These are phyloP conservation scores for Craterocephalus amniculus DNA, from an alignment of 2,797 vertebrate genomes.

Conservation along the genomic window DNA sequence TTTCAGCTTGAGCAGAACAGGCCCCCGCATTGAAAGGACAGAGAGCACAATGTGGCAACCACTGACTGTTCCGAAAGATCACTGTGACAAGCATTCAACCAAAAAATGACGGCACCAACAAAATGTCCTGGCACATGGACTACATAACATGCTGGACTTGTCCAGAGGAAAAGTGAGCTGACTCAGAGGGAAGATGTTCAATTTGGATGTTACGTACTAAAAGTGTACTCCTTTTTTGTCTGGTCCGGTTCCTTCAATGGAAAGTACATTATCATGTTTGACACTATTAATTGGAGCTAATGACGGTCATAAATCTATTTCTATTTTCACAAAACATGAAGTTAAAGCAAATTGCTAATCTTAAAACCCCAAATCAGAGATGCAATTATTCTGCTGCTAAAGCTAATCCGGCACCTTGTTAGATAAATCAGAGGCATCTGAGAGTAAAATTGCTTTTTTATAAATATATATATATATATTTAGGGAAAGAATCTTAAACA, in stretches of 20 bases:
- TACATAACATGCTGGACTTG: conserved; percentile 37
- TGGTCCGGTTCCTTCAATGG: conserved; percentile 45
- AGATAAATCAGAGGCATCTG: conserved; percentile 14
- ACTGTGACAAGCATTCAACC: conserved; percentile 61
- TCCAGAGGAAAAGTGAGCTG: conserved; percentile 55
- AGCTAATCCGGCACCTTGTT: conserved; percentile 42
- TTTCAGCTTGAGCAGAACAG: conserved; percentile 25
- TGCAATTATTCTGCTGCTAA: conserved; percentile 21
- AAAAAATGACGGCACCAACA: conserved; percentile 49
- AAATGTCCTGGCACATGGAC: conserved; percentile 45
- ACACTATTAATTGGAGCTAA: conserved; percentile 60
- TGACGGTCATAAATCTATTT: conserved; percentile 13
- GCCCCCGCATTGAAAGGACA: conserved; percentile 33
- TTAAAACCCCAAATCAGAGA: conserved; percentile 32
- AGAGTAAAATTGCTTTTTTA: conserved; percentile 1
- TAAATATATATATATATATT: no score
- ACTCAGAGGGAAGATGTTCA: conserved; percentile 27
- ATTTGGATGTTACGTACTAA: conserved; percentile 42
- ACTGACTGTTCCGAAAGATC: conserved; percentile 41
- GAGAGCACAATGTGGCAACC: conserved; percentile 26
- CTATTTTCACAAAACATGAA: conserved; percentile 28
- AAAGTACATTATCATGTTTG: conserved; percentile 53
- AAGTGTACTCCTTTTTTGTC: conserved; percentile 46
- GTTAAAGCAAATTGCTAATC: conserved; percentile 4
- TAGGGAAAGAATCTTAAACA: background rate